Base-by-base conservation (phyloP, 1,140 invertebrate genomes). In the Helicoverpa armigera region DNA sequence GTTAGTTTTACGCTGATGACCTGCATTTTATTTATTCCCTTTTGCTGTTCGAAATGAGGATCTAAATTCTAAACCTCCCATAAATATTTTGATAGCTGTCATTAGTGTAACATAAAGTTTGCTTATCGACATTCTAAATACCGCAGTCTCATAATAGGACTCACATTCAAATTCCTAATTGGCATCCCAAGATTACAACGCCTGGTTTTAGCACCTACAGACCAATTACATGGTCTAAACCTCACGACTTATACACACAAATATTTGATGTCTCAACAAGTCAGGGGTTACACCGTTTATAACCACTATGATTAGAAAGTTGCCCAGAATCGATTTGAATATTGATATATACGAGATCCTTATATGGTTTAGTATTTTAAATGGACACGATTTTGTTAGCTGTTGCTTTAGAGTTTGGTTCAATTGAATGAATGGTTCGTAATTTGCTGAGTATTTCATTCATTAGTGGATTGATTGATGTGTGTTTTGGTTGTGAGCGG, bases 291-390 rank as follows among this genome's bases (percentile, higher is more conserved):
- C 53, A 54, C 29, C 53, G 69, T 70, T 53, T 70, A 72, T 72
- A n/a, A 50, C 23, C 7, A 72, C 69, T 72, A 70, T 70, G 69
- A 72, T 72, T 72, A 54, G 69, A 72, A 72, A 72, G 69, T 51
- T 72, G 69, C 16, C 16, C 35, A 31, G 50, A 11, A 72, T 72
- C 14, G 5, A 72, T 72, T 72, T 54, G 69, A 72, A 72, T 72
- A 53, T 72, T 50, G 35, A 10, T 14, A 54, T 35, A 63, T 9
- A 35, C n/a, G 10, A 31, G 23, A 18, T 29, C 65, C 43, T 72
- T 72, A 72, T 53, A 70, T 14, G 67, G 50, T 14, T 65, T 43
- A 43, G 13, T 70, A 50, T 67, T 50, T 50, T 7, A 13, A 65
- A 12, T 43, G 43, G 35, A 35, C 43, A 50, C 35, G 11, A 50